Evolutionary conservation across 2,888 invertebrate species (phyloP), one percentile per base, ranked within the genome.

Genomic region (Ellobium chinense): DNA sequence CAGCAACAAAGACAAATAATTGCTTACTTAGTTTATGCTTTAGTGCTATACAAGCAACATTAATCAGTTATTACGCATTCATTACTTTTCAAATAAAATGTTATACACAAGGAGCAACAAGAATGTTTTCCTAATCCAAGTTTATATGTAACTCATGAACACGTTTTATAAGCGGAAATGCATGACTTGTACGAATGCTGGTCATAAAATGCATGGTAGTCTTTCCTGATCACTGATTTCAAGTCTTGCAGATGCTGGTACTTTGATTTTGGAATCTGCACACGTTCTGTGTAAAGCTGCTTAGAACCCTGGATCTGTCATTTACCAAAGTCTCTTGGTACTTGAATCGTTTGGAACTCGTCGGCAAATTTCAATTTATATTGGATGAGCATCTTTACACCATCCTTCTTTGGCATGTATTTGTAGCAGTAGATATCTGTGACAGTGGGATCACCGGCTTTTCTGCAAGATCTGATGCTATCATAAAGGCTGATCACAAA

Each of bases 371-470:
- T 63, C 29, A 63, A 4, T 60, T 63, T 63, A 12, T 63, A 63
- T 63, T 63, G 63, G 63, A 63, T n/a, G 63, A 21, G 27, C 27
- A 27, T 60, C 27, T 60, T 63, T 63, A 29, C 29, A 18, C 63
- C 29, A 27, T 63, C 31, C 9, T 66, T 74, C 37, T 80, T 56
- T 29, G 74, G 31, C 24, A 69, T 75, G 46, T 83, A 83, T 39
- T 60, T 68, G 54, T 82, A 62, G 21, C 58, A 75, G 1, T 73
- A 31, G 14, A 82, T 68, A 54, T 80, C 80, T n/a, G 77, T 74
- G 1, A 82, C 82, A 60, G 70, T 70, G n/a, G 83, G 81, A 5
- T 73, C 36, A 29, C 77, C 80, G 21, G 66, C 70, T 24, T 58
- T 37, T 54, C 31, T 27, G 1, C 81, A 79, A 24, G 80, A 82